Evolutionary conservation across 2,113 vertebrate species (phyloP).

Genomic region (Rutilus rutilus): DNA sequence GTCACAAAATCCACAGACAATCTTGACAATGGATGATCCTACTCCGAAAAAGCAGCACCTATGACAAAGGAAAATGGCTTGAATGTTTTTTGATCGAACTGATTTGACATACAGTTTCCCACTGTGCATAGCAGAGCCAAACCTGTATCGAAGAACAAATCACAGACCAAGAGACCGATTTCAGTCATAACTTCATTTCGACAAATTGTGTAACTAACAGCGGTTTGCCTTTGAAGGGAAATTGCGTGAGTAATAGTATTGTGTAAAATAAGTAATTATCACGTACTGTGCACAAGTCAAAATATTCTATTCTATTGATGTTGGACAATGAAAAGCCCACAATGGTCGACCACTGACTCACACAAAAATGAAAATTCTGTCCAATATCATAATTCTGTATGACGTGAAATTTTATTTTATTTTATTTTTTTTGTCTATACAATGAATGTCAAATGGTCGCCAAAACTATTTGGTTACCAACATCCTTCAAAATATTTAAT

Average conservation of each 20-base stretch:
- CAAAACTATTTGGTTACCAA: neutral
- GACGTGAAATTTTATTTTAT: neutral
- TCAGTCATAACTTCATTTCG: neutral
- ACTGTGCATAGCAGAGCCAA: neutral
- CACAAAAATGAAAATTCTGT: neutral
- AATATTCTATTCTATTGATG: neutral
- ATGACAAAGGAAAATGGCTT: neutral
- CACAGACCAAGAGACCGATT: neutral
- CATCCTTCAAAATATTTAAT: neutral
- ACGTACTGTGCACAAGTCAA: neutral
- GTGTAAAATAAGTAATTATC: too few species aligned
- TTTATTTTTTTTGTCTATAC: neutral
- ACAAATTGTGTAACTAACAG: conserved; percentile 3
- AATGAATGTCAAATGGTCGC: neutral
- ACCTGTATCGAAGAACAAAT: neutral
- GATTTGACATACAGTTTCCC: neutral
- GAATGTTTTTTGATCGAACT: neutral
- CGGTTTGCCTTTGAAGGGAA: neutral
- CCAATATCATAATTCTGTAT: neutral
- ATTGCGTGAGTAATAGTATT: too few species aligned
- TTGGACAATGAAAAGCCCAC: neutral
- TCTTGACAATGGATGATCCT: neutral
- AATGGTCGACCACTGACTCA: neutral
- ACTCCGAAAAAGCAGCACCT: neutral
- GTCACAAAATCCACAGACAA: neutral